A percentile compares a stretch with the other conserved stretches of the same genome.
phyloP scores from a whole-genome alignment of 2,113 vertebrate genomes.

The Halcyon senegalensis region DNA sequence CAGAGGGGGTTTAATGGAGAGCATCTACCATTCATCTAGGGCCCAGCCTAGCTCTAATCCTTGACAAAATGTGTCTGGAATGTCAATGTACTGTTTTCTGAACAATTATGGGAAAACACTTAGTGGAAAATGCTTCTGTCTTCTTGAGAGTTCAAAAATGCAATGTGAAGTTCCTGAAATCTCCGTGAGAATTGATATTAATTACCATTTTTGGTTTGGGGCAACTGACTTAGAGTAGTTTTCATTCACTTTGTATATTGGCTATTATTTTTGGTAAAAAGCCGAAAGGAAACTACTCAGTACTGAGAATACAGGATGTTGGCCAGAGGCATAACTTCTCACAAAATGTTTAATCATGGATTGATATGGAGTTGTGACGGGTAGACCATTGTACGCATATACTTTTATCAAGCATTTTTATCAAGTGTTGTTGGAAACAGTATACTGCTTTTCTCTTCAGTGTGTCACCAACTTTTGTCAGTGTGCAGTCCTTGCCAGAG shows the following conservation, averaged over 20 bases:
- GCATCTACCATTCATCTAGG: too few relatives aligned
- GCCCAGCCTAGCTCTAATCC: too few relatives aligned
- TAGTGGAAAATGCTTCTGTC: conserved; percentile 58
- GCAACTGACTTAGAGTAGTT: background rate
- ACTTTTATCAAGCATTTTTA: background rate
- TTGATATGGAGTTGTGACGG: background rate
- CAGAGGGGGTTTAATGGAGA: too few relatives aligned
- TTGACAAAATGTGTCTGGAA: conserved; percentile 39
- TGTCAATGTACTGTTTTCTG: background rate
- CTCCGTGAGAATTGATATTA: background rate
- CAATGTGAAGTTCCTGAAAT: conserved; percentile 55
- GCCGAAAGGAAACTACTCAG: conserved; percentile 1
- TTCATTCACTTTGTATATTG: background rate
- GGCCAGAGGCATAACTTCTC: background rate
- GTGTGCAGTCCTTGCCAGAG: background rate
- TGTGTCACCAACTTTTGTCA: background rate
- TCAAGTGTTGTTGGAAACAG: background rate
- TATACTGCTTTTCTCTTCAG: background rate
- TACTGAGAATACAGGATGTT: background rate
- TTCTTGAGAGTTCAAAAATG: conserved; percentile 63
- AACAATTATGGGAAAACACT: conserved; percentile 73
- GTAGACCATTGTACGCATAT: background rate
- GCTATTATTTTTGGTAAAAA: background rate
- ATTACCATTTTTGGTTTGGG: background rate
- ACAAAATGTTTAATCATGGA: background rate